Evolutionary conservation across 2,113 vertebrate genomes (phyloP), one percentile per base, ranked within the genome.

Genomic region (Bufo gargarizans): DNA sequence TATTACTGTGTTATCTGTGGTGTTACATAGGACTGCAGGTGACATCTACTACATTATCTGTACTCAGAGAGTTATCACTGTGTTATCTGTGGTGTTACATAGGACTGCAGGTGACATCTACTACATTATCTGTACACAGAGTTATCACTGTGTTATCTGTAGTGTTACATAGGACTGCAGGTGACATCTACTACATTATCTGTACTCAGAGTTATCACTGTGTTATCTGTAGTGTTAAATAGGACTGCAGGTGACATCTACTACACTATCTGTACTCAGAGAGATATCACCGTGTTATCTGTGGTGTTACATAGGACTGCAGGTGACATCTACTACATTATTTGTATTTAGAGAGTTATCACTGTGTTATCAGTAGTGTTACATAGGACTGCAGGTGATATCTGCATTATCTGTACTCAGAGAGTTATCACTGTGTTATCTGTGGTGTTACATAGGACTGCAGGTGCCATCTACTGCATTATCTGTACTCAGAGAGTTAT

Each of bases 21-120:
- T 74, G 71, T 74, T 74, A 47, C 71, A 74, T 74, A 74, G 71
- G 71, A 74, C 71, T 74, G 71, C 71, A 74, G 71, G 71, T 47
- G 5, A 74, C 71, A 19, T 49, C 71, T 47, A 47, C 65, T 74
- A 74, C 43, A 74, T 74, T 47, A 47, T 49, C 71, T 49, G 71
- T 74, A 47, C 71, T 74, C 71, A 49, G 43, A 74, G 71, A 19
- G 45, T 9, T 74, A 67, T 67, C 20, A 67, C n/a, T 74, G 45
- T 74, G 43, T 74, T 74, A 47, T 74, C 71, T 67, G 65, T n/a
- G 14, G 43, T 74, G 71, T 74, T 74, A 74, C 71, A 74, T 47
- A 3, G 71, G 71, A 47, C 67, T 71, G 67, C 67, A 71, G 67
- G 67, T 13, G 2, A 71, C 67, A 13, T 43, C 67, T 43, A 33